phyloP scores from a whole-genome alignment of 2,113 vertebrate species.

The Pachyramphus minor region DNA sequence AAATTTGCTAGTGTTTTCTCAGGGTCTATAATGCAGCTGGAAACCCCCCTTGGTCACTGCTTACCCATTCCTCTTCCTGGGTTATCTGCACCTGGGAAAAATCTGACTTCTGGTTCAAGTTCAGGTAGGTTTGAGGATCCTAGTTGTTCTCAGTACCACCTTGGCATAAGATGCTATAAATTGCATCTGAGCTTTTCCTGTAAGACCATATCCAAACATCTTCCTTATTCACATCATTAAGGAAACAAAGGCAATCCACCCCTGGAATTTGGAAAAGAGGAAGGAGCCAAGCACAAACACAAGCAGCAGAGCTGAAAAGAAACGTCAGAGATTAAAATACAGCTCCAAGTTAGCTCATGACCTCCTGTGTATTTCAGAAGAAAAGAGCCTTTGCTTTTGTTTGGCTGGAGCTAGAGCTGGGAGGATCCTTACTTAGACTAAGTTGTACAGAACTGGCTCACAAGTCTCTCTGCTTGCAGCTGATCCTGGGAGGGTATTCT shows the following conservation, averaged over 20 bases:
- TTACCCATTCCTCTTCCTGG: background rate
- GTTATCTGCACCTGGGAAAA: background rate
- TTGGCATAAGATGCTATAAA: background rate
- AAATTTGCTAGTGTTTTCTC: background rate
- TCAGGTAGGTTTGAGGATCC: background rate
- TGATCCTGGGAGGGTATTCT: background rate
- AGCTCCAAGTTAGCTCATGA: background rate
- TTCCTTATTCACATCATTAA: background rate
- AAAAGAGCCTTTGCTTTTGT: slow-evolving; percentile 2
- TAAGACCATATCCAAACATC: background rate
- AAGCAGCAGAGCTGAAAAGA: background rate
- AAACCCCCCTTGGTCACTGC: background rate
- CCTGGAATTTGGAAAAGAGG: background rate
- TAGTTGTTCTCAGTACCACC: background rate
- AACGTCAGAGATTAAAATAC: background rate
- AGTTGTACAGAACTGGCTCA: background rate
- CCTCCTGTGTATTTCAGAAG: background rate
- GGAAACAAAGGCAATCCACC: background rate
- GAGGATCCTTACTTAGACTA: background rate
- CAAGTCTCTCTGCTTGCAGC: background rate
- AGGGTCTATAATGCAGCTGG: background rate
- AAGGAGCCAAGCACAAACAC: background rate
- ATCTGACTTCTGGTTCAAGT: background rate
- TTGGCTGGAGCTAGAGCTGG: background rate
- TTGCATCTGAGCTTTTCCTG: background rate